These are phyloP conservation scores for Cotesia congregata DNA, from an alignment of 2,888 invertebrate species.

Conservation along the genomic window DNA sequence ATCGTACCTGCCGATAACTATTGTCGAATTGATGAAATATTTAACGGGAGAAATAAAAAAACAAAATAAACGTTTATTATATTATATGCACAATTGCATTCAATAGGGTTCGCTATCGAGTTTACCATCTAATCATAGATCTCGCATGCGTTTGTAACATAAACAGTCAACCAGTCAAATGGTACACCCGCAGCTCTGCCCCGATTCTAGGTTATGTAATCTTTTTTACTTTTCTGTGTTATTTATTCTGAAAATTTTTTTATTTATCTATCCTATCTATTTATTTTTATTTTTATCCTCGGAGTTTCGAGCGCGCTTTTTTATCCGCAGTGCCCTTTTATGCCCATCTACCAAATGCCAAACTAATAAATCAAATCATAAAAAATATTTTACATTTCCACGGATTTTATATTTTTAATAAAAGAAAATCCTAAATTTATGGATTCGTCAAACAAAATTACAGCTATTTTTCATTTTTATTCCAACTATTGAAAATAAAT, in stretches of 20 bases:
- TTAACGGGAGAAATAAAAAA: slow-evolving; percentile 11
- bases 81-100: slow-evolving; percentile 36
- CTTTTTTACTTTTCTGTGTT: slow-evolving; percentile 4
- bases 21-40: not conserved
- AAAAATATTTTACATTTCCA: slow-evolving; percentile 1
- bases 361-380: slow-evolving; percentile 31
- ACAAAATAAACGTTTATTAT: slow-evolving; percentile 20
- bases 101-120: slow-evolving; percentile 50
- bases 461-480: not conserved
- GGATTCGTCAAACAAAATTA: slow-evolving; percentile 9
- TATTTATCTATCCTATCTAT: slow-evolving; percentile 44
- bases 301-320: not conserved
- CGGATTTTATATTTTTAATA: not conserved
- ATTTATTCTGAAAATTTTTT: slow-evolving; percentile 33
- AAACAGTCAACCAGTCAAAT: slow-evolving; percentile 61
- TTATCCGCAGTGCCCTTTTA: slow-evolving; percentile 29
- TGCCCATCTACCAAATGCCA: slow-evolving; percentile 46
- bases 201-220: slow-evolving; percentile 42
- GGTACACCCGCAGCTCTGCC: slow-evolving; percentile 56
- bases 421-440: slow-evolving; percentile 6
- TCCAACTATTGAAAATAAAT: no score
- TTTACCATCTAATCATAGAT: slow-evolving; percentile 52
- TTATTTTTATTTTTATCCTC: slow-evolving; percentile 1
- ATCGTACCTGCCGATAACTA: not conserved
- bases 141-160: slow-evolving; percentile 57